Conservation (phyloP, 2,797 vertebrate species). For the Tokudaia muenninki region DNA sequence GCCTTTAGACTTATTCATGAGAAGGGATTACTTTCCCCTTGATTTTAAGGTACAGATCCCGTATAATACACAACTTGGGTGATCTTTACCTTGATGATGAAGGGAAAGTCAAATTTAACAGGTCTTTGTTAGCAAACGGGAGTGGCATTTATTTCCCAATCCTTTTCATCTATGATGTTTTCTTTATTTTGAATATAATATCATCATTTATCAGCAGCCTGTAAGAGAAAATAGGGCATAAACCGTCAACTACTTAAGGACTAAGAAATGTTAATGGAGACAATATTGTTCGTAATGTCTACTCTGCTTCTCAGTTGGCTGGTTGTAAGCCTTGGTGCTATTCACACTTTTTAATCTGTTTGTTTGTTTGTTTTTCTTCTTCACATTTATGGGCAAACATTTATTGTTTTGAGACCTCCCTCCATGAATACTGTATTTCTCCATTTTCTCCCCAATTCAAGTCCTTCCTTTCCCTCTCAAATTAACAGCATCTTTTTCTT, state of each 20-base stretch:
- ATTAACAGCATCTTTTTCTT: not conserved
- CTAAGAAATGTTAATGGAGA: not conserved
- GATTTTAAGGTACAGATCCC: not conserved
- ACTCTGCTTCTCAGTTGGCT: not conserved
- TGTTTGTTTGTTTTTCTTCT: no score
- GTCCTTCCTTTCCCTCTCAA: not conserved
- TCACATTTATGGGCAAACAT: not conserved
- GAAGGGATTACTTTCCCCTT: not conserved
- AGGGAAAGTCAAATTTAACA: conserved; percentile 27
- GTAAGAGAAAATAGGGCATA: not conserved
- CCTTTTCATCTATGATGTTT: conserved; percentile 5
- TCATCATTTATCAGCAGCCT: conserved; percentile 27
- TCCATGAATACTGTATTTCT: not conserved
- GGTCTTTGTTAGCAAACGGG: not conserved
- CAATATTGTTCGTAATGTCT: not conserved
- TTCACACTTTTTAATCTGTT: not conserved
- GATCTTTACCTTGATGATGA: conserved; percentile 16
- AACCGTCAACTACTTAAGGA: not conserved
- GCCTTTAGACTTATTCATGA: not conserved
- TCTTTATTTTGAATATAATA: not conserved
- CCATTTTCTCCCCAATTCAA: not conserved
- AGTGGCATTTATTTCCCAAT: conserved; percentile 1
- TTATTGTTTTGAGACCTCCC: not conserved
- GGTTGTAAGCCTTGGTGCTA: not conserved
- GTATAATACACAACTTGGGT: not conserved